These are phyloP conservation scores for Autographa gamma DNA, from an alignment of 2,888 invertebrate genomes.

Conservation along the genomic window DNA sequence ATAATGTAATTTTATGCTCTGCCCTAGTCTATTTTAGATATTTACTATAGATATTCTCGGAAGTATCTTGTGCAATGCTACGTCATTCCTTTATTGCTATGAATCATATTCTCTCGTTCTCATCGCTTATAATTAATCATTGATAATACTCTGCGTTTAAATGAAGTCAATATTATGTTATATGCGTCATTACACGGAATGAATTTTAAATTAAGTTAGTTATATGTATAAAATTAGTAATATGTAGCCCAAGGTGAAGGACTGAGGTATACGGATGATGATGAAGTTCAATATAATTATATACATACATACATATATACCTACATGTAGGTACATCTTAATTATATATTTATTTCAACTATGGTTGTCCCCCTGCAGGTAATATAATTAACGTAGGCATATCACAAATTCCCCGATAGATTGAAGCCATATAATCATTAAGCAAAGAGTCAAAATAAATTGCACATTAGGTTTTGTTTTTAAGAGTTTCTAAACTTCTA, in stretches of 20 bases:
- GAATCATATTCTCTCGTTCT: conserved; percentile 18
- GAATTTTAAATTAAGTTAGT: not conserved
- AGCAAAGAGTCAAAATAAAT: too few species aligned
- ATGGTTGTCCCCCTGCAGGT: too few species aligned
- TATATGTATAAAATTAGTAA: not conserved
- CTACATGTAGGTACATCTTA: too few species aligned
- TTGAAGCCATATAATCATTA: too few species aligned
- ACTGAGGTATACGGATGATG: too few species aligned
- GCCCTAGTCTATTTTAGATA: not conserved
- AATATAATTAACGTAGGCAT: too few species aligned
- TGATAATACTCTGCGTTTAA: conserved; percentile 8
- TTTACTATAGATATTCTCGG: not conserved
- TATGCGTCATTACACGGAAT: not conserved
- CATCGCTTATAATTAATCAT: conserved; percentile 30
- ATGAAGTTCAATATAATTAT: too few species aligned
- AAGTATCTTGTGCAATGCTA: not conserved
- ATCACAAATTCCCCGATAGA: too few species aligned
- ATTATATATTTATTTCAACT: too few species aligned
- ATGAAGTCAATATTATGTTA: not conserved
- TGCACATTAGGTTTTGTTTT: too few species aligned
- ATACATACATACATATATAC: too few species aligned
- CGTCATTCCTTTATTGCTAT: conserved; percentile 2
- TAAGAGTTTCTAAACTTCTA: too few species aligned
- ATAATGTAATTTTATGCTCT: not conserved
- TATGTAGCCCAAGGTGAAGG: not conserved